Conservation (phyloP, 2,797 vertebrate species). For the Anguilla pacifica region DNA sequence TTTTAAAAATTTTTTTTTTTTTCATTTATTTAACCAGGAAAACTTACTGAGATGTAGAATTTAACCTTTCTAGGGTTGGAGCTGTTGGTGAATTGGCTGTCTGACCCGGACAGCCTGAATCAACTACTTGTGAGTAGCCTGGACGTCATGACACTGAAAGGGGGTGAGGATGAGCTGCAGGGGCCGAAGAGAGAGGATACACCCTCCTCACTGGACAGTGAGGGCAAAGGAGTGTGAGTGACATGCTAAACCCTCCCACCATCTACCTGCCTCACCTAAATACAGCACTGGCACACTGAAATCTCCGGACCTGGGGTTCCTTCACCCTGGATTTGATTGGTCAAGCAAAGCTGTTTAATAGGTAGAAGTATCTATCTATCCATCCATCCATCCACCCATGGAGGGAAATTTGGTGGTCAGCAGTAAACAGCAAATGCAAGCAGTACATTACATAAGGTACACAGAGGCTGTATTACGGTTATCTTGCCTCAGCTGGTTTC, state of each 20-base stretch:
- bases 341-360: not conserved
- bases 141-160: constrained; percentile 56
- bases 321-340: not conserved
- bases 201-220: constrained; percentile 48
- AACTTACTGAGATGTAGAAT: not conserved
- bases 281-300: not conserved
- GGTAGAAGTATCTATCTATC: not conserved
- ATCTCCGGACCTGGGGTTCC: not conserved
- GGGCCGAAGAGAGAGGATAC: constrained; percentile 56
- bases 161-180: constrained; percentile 52
- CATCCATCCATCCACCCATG: no score
- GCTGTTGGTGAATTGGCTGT: constrained; percentile 69
- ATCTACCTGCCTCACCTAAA: constrained; percentile 29
- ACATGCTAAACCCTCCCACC: constrained; percentile 39
- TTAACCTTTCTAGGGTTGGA: constrained; percentile 61
- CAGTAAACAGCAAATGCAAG: no score
- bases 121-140: constrained; percentile 73
- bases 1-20: not conserved
- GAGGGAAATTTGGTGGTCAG: no score
- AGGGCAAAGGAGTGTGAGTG: constrained; percentile 60
- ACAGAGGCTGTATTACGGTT: not conserved
- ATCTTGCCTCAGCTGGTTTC: not conserved
- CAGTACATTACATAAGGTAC: no score
- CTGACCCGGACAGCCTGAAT: constrained; percentile 77
- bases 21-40: not conserved